phyloP scores from a whole-genome alignment of 2,888 invertebrate species.

The Cerceris ruficornis region DNA sequence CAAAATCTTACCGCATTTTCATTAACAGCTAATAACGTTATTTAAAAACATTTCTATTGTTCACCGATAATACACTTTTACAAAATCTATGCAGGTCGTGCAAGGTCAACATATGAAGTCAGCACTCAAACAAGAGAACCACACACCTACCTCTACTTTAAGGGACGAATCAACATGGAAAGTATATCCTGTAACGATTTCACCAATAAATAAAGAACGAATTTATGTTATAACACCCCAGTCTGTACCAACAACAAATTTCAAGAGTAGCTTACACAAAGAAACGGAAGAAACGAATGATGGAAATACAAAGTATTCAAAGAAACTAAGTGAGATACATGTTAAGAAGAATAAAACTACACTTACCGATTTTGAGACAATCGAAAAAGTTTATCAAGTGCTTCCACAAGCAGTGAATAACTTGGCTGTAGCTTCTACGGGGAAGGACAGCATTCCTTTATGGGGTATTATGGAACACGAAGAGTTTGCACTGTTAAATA shows the following conservation, averaged over 20 bases:
- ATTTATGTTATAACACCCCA: constrained; percentile 92
- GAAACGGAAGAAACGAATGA: background rate
- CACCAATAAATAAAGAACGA: constrained; percentile 89
- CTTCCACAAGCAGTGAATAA: constrained; percentile 80
- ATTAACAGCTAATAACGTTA: no score
- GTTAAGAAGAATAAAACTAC: constrained; percentile 41
- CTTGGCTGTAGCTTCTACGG: constrained; percentile 76
- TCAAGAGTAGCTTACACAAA: background rate
- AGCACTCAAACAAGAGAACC: no score
- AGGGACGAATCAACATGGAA: constrained; percentile 83
- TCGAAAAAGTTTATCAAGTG: constrained; percentile 78
- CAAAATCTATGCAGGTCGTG: no score
- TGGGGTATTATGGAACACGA: constrained; percentile 81
- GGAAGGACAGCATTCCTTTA: constrained; percentile 74
- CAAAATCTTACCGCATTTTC: no score
- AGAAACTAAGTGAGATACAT: background rate
- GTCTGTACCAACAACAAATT: constrained; percentile 73
- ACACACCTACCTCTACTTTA: no score
- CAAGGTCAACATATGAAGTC: no score
- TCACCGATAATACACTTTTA: no score
- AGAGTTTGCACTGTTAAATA: constrained; percentile 65
- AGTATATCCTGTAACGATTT: constrained; percentile 87
- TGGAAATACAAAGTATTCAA: background rate
- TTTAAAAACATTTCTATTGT: no score
- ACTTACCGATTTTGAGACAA: constrained; percentile 65